Base-by-base conservation (phyloP, 2,888 invertebrate species). In the Cryptophagus acutangulus region DNA sequence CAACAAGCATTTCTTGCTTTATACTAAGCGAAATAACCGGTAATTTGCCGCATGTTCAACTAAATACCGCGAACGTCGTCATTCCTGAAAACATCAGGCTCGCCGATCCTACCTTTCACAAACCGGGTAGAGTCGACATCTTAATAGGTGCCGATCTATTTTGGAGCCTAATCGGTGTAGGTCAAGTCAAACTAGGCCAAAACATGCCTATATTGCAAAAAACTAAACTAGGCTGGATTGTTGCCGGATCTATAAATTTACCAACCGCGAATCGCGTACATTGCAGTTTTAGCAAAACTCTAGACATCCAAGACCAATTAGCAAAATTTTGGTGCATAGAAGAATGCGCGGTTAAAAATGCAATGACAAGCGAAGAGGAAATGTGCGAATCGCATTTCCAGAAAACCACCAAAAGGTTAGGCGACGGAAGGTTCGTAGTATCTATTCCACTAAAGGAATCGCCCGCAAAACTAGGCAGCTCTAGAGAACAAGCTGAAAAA, bases 151-250 rank as follows among this genome's bases (percentile, higher is more conserved):
- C 24, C 6, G n/a, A 20, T 20, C 24, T 20, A 8, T 20, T 20
- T n/a, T 20, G 24, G 24, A 20, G n/a, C n/a, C n/a, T 20, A 20
- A 8, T 20, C 6, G 6, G 24, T n/a, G n/a, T 20, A 20, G 24
- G 24, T 20, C 24, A 20, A 20, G 6, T 8, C n/a, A 6, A 20
- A 20, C 24, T 20, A 6, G 24, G 24, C 24, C 6, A 20, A 20
- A 20, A 20, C 24, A 8, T 20, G n/a, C 46, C 46, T 9, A 12
- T 39, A 24, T 24, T 47, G 13, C 49, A 49, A 42, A 45, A 49
- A 15, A 49, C 33, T 5, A 36, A 38, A n/a, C 24, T 20, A 8
- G 24, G 24, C n/a, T 20, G 24, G 24, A n/a, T 20, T 8, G n/a
- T 20, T 8, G 24, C 24, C 6, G 24, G 24, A 8, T 8, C 6